Conservation (phyloP, 2,888 invertebrate species). For the Metacarcinus magister region DNA sequence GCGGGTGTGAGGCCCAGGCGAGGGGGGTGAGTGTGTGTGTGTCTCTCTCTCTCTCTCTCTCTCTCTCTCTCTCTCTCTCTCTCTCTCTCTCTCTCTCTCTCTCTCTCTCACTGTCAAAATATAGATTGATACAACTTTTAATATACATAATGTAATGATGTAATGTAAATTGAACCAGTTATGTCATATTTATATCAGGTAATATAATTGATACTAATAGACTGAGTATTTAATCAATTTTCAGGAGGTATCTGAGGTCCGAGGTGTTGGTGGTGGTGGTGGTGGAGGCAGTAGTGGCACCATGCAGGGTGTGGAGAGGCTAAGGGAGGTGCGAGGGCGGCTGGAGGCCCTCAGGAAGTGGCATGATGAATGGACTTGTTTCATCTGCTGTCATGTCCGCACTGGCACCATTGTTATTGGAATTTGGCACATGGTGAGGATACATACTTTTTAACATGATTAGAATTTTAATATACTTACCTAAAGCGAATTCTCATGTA, state of each 20-base stretch:
- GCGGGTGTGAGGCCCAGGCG: constrained; percentile 72
- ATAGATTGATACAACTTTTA: too few species aligned
- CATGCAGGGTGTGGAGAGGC: constrained; percentile 66
- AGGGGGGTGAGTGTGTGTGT: constrained; percentile 51
- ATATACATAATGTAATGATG: too few species aligned
- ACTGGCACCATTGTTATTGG: constrained; percentile 92
- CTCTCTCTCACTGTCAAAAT: too few species aligned
- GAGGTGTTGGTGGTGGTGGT: constrained; percentile 44
- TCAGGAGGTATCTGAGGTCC: constrained; percentile 46
- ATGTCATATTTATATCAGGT: not conserved
- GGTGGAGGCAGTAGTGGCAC: constrained; percentile 56
- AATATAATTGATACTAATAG: not conserved
- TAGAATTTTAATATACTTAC: not conserved
- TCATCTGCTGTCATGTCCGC: constrained; percentile 90
- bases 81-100: too few species aligned
- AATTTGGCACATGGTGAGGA: constrained; percentile 92
- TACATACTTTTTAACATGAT: not conserved
- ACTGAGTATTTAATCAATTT: not conserved
- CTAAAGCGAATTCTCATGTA: not conserved
- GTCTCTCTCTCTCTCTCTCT: too few species aligned
- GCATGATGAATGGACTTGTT: constrained; percentile 81
- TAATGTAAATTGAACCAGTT: too few species aligned
- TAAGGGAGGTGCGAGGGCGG: constrained; percentile 66
- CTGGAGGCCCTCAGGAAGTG: constrained; percentile 73
- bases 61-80: too few species aligned